phyloP scores from a whole-genome alignment of 2,113 vertebrate species.

The Xenopus laevis region DNA sequence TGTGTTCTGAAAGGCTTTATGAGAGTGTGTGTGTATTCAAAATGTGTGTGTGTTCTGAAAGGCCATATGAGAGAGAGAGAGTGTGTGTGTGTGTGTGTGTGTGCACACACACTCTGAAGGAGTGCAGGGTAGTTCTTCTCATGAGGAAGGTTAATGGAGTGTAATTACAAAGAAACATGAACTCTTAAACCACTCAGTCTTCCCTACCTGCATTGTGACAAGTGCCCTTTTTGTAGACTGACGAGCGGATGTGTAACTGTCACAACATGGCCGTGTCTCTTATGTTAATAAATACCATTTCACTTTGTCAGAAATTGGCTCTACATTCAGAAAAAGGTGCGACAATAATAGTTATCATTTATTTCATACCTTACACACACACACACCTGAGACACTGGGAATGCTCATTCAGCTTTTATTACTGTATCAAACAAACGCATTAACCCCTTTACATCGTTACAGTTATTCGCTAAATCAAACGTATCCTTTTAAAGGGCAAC shows the following conservation, averaged over 20 bases:
- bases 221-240: constrained; percentile 62
- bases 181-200: constrained; percentile 65
- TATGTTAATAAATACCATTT: not conserved
- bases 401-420: not conserved
- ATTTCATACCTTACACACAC: no score
- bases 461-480: no score
- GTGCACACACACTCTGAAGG: constrained; percentile 64
- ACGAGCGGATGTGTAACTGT: constrained; percentile 63
- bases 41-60: constrained; percentile 56
- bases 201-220: constrained; percentile 64
- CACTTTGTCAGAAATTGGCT: not conserved
- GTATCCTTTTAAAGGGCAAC: no score
- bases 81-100: constrained; percentile 72
- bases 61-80: constrained; percentile 74
- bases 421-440: no score
- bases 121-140: constrained; percentile 70
- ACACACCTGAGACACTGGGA: not conserved
- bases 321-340: not conserved
- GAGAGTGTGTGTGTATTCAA: no score
- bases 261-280: constrained; percentile 57
- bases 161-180: constrained; percentile 80
- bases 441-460: no score
- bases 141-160: constrained; percentile 76
- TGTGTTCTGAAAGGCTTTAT: no score
- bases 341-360: no score